phyloP scores from a whole-genome alignment of 2,888 invertebrate genomes.

The Sinodicranocentrus sp. region DNA sequence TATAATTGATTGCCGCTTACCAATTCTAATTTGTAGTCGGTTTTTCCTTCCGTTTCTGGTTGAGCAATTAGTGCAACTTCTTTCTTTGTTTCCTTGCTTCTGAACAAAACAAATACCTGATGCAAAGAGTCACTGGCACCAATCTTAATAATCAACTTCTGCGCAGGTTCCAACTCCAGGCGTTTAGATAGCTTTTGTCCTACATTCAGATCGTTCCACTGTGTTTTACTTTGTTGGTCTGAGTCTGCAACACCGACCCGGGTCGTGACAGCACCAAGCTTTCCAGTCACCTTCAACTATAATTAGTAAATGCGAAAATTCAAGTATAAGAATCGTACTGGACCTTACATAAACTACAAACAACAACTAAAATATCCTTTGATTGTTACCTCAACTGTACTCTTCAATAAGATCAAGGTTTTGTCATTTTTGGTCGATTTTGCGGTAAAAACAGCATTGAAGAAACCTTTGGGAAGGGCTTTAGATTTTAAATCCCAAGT shows the following conservation, averaged over 20 bases:
- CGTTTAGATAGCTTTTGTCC: slow-evolving; percentile 84
- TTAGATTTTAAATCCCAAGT: slow-evolving; percentile 87
- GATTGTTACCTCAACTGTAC: slow-evolving; percentile 74
- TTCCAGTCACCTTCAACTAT: slow-evolving; percentile 85
- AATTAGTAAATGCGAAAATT: slow-evolving; percentile 76
- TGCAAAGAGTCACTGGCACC: slow-evolving; percentile 81
- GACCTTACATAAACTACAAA: no score
- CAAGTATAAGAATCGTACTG: background rate
- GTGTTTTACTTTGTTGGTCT: slow-evolving; percentile 82
- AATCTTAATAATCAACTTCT: slow-evolving; percentile 83
- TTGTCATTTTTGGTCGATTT: slow-evolving; percentile 73
- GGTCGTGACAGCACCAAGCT: slow-evolving; percentile 86
- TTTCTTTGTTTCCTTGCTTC: slow-evolving; percentile 83
- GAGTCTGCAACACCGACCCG: slow-evolving; percentile 94
- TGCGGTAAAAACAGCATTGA: slow-evolving; percentile 82
- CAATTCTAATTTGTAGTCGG: slow-evolving; percentile 92
- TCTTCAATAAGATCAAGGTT: slow-evolving; percentile 79
- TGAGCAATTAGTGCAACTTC: slow-evolving; percentile 98
- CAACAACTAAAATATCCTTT: background rate
- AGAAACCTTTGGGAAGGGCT: slow-evolving; percentile 88
- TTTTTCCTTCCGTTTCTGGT: slow-evolving; percentile 82
- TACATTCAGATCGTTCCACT: slow-evolving; percentile 81
- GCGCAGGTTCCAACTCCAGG: slow-evolving; percentile 90
- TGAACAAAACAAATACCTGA: slow-evolving; percentile 92
- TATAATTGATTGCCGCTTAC: slow-evolving; percentile 80